A percentile compares a stretch with the other conserved stretches of the same genome.
phyloP scores from a whole-genome alignment of 2,797 vertebrate species.

The Premnoplex brunnescens region DNA sequence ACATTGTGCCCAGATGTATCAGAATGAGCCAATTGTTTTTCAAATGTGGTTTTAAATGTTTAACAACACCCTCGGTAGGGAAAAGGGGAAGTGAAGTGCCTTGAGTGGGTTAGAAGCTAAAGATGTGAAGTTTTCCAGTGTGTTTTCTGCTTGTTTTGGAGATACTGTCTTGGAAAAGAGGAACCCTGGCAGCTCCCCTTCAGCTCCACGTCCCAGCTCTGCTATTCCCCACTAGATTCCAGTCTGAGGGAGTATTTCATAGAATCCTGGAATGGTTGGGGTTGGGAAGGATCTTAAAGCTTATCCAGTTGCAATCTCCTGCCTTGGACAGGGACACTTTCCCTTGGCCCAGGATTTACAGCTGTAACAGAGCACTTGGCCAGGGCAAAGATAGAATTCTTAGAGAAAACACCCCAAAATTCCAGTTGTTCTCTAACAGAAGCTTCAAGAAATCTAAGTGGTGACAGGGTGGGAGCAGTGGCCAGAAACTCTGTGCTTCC shows the following conservation, averaged over 20 bases:
- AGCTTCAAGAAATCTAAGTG: not conserved
- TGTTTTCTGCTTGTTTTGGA: not conserved
- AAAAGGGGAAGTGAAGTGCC: not conserved
- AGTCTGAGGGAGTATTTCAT: not conserved
- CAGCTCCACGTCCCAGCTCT: not conserved
- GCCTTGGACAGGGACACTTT: not conserved
- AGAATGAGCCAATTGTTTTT: not conserved
- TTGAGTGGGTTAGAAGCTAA: not conserved
- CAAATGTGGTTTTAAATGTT: not conserved
- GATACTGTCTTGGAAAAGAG: not conserved
- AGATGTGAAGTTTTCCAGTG: not conserved
- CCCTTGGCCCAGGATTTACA: not conserved
- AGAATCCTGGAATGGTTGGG: not conserved
- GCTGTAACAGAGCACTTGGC: not conserved
- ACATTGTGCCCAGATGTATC: not conserved
- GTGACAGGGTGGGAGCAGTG: not conserved
- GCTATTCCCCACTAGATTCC: accelerated
- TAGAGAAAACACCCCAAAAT: not conserved
- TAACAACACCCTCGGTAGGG: not conserved
- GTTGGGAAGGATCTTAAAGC: not conserved
- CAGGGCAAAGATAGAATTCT: not conserved
- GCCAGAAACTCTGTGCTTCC: not conserved
- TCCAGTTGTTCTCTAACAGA: not conserved
- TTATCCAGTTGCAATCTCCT: not conserved
- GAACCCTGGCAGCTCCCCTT: not conserved